Evolutionary conservation across 2,797 vertebrate genomes (phyloP), one percentile per base, ranked within the genome.

Genomic region (Urophycis tenuis): DNA sequence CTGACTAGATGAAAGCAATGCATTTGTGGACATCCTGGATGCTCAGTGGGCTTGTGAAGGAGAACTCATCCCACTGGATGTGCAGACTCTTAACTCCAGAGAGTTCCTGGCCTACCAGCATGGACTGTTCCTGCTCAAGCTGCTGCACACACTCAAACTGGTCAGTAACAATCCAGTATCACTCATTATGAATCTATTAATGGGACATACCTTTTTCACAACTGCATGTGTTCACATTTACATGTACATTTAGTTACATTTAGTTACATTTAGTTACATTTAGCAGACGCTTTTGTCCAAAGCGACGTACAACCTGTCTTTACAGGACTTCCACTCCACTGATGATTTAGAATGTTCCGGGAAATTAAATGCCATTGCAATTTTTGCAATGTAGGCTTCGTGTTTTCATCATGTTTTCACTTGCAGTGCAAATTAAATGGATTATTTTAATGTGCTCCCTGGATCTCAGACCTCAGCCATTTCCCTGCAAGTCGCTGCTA

Each of bases 51-150:
- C 82, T n/a, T 93, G 91, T 75, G 92, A 92, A 70, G 89, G 92
- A 53, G 91, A 94, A 77, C 86, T 94, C 72, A 77, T 87, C 60
- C 86, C 82, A 25, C 79, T 95, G 67, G 88, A 91, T 3, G 60
- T 81, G 2, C 83, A 90, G 22, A 82, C 85, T 3, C 93, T 99
- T 22, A 93, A 92, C 73, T 82, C 92, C 15, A 93, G 91, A 77
- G 95, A 97, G 83, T 91, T 94, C 35, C 86, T 95, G 41, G 82
- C 95, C 69, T 96, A 93, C 81, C 94, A 95, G 64, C 93, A 96
- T 0, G 95, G 95, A 67, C 86, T 94, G n/a, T 93, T 91, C 77
- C 82, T 96, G 60, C 90, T 96, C 0, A 71, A 88, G 1, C 89
- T 92, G 0, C 88, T 99, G 35, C 86, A 88, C 1, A 53, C 84